Evolutionary conservation across 2,888 invertebrate genomes (phyloP).

Genomic region (Dolichopus griseipennis): DNA sequence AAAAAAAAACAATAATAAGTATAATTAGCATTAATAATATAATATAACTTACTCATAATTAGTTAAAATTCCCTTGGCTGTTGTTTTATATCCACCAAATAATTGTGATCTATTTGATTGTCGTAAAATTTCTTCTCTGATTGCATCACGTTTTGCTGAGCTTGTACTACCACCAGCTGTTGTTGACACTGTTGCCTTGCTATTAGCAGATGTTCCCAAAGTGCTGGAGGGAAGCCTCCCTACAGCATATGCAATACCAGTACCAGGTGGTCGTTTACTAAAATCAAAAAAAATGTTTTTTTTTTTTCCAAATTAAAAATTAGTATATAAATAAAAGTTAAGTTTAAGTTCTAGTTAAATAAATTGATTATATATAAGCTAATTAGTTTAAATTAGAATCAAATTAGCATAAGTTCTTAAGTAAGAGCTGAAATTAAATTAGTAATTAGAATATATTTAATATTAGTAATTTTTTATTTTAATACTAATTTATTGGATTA

Average conservation of each 20-base stretch:
- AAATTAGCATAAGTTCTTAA: too few species aligned
- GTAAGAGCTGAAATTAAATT: too few species aligned
- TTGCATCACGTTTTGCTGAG: slow-evolving; percentile 17
- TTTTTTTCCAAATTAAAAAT: background rate
- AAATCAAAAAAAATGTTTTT: background rate
- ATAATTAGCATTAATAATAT: too few species aligned
- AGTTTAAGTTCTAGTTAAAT: too few species aligned
- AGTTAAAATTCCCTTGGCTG: slow-evolving; percentile 19
- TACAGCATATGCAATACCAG: slow-evolving; percentile 41
- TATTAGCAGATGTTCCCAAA: slow-evolving; percentile 30
- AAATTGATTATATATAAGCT: too few species aligned
- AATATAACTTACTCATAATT: slow-evolving; percentile 19
- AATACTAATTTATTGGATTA: too few species aligned
- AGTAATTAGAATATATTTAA: too few species aligned
- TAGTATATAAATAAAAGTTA: too few species aligned
- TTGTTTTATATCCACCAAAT: slow-evolving; percentile 18
- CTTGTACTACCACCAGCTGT: slow-evolving; percentile 22
- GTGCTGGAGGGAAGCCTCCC: slow-evolving; percentile 32
- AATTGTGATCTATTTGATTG: slow-evolving; percentile 17
- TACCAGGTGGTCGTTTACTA: slow-evolving; percentile 31
- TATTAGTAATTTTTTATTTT: too few species aligned
- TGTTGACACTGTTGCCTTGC: slow-evolving; percentile 24
- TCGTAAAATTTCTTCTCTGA: background rate
- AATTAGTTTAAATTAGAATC: too few species aligned
- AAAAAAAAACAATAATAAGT: too few species aligned